Conservation (phyloP, 2,113 vertebrate genomes). For the Setophaga petechia region DNA sequence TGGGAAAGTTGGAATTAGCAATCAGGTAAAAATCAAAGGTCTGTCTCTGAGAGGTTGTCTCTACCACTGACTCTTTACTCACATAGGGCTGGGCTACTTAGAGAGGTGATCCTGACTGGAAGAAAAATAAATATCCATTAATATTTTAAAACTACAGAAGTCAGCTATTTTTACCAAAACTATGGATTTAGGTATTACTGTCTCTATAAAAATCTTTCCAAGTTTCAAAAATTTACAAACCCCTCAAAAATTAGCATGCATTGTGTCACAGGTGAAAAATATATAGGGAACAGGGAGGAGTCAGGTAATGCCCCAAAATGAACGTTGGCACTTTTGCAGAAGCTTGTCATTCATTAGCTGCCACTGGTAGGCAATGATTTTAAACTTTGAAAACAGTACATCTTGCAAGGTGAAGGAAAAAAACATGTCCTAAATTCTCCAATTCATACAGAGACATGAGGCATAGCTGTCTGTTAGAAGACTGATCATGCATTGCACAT, state of each 20-base stretch:
- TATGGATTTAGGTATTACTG: not conserved
- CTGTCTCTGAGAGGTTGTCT: not conserved
- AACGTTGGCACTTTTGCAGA: not conserved
- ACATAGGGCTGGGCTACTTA: not conserved
- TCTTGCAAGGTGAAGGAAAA: not conserved
- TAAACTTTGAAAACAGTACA: not conserved
- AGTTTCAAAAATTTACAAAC: not conserved
- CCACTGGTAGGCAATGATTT: accelerated
- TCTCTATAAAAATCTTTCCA: not conserved
- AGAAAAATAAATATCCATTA: not conserved
- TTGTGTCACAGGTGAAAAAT: not conserved
- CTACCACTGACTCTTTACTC: not conserved
- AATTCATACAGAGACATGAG: not conserved
- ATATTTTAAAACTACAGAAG: not conserved
- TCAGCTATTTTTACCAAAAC: not conserved
- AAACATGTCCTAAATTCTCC: not conserved
- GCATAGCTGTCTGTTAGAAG: not conserved
- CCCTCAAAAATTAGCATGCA: not conserved
- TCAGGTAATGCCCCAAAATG: not conserved
- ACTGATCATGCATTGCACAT: not conserved
- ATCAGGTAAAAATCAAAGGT: not conserved
- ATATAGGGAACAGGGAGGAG: not conserved
- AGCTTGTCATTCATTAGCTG: not conserved
- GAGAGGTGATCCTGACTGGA: not conserved
- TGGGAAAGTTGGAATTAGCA: not conserved